phyloP scores from a whole-genome alignment of 2,888 invertebrate genomes.

The Tipula vernalis region DNA sequence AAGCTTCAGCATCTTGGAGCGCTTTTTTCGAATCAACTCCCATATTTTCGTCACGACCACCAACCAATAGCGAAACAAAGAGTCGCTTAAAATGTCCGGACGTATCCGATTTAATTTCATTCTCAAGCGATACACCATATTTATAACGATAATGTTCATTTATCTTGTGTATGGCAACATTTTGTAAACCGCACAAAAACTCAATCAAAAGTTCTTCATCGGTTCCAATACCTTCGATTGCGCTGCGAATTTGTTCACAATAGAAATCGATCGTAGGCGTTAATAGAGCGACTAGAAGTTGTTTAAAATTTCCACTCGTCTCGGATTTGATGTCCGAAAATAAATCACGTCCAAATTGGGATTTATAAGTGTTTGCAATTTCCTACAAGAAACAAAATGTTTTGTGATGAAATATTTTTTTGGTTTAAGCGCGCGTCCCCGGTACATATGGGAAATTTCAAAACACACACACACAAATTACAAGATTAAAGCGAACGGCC shows the following conservation, averaged over 20 bases:
- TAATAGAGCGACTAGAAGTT: slow-evolving; percentile 69
- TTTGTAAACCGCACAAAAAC: slow-evolving; percentile 76
- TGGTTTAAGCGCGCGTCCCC: no score
- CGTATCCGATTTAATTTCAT: slow-evolving; percentile 75
- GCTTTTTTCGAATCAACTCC: slow-evolving; percentile 58
- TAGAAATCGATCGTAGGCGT: slow-evolving; percentile 75
- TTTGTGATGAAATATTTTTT: no score
- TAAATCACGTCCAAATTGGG: slow-evolving; percentile 48
- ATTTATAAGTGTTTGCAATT: slow-evolving; percentile 16
- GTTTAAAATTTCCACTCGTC: slow-evolving; percentile 78
- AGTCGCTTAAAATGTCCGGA: slow-evolving; percentile 84
- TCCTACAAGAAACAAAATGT: slow-evolving; percentile 28
- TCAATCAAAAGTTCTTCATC: slow-evolving; percentile 82
- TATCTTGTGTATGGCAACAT: slow-evolving; percentile 69
- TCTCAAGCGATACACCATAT: slow-evolving; percentile 44
- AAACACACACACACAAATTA: no score
- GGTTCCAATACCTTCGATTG: slow-evolving; percentile 73
- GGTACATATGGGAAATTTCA: no score
- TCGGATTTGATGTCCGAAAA: slow-evolving; percentile 79
- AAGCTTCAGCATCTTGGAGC: slow-evolving; percentile 65
- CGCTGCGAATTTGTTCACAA: slow-evolving; percentile 70
- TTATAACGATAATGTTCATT: slow-evolving; percentile 62
- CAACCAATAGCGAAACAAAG: slow-evolving; percentile 60
- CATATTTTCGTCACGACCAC: slow-evolving; percentile 57
- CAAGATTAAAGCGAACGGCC: neutral